Base-by-base conservation (phyloP, 2,888 invertebrate genomes). In the Pteria penguin region DNA sequence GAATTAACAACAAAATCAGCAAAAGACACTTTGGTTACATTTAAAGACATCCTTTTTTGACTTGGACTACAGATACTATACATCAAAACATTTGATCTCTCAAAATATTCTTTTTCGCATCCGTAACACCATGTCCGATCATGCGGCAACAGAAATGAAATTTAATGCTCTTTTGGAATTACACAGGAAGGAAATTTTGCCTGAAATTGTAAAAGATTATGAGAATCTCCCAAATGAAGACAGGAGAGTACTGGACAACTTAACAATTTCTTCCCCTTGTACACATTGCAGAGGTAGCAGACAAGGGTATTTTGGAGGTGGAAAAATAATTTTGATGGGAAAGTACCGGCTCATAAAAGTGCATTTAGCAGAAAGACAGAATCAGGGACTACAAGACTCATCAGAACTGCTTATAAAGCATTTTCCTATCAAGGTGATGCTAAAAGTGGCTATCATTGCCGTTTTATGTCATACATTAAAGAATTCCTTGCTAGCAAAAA, bases 61-160 rank as follows among this genome's bases (percentile, higher is more conserved):
- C n/a, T n/a, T n/a, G n/a, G n/a, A n/a, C n/a, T n/a, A n/a, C n/a
- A n/a, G n/a, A n/a, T n/a, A n/a, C n/a, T n/a, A n/a, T n/a, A n/a
- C n/a, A n/a, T n/a, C n/a, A 45, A 36, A 8, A 62, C 14, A 74
- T 61, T 57, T 54, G n/a, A 54, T 58, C 5, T 62, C 62, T 24
- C n/a, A 72, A n/a, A 66, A 67, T 22, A 72, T 76, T 32, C 62
- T 76, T 14, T 61, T 65, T 27, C 73, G 60, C 3, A 76, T 76
- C 18, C 14, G 60, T 1, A 60, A 55, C 45, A 76, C 76, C n/a
- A 76, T 76, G 76, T 72, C 76, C 22, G 76, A 76, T 32, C 22
- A 58, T 24, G 76, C 76, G 8, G 76, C 72, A 14, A 76, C 76
- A 8, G 55, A 76, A 72, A 54, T 26, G 22, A 72, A 58, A 24